phyloP scores from a whole-genome alignment of 37 sponge, comb jelly and placozoan genomes.

The Mnemiopsis leidyi region DNA sequence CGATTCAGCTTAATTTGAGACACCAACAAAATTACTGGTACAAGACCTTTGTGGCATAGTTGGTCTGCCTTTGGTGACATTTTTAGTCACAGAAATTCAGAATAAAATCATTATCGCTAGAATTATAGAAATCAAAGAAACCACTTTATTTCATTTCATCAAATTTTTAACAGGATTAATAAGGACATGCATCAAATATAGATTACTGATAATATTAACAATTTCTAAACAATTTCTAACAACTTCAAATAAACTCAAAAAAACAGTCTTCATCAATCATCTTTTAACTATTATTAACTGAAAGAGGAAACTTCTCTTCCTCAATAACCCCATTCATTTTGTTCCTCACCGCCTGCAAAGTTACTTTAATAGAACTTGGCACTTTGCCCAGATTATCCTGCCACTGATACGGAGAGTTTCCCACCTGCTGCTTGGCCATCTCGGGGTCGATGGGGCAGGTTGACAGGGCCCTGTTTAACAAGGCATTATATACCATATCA shows the following conservation, averaged over 20 bases:
- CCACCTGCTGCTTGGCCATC: not conserved
- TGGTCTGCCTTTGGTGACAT: too few species aligned
- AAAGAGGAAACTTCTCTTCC: not conserved
- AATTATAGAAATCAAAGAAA: too few species aligned
- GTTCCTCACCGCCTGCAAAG: not conserved
- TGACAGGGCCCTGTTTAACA: not conserved
- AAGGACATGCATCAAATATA: not conserved
- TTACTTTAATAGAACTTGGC: constrained; percentile 1
- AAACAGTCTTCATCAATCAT: too few species aligned
- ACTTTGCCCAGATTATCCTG: not conserved
- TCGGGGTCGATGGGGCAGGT: not conserved
- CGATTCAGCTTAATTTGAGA: too few species aligned
- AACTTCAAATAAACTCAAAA: not conserved
- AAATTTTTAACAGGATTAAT: not conserved
- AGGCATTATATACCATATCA: constrained; percentile 43
- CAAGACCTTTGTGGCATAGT: too few species aligned
- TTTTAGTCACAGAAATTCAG: too few species aligned
- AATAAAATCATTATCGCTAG: too few species aligned
- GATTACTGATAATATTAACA: not conserved
- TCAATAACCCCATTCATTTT: not conserved
- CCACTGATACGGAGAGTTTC: not conserved
- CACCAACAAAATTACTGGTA: too few species aligned
- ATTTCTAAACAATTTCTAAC: not conserved
- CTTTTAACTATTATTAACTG: not conserved
- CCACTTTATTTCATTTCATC: not conserved